Percentiles rank a stretch among this genome's conserved stretches.
Conservation (phyloP, 92 coral and sea anemone genomes). For the Phenganax stokvisi region DNA sequence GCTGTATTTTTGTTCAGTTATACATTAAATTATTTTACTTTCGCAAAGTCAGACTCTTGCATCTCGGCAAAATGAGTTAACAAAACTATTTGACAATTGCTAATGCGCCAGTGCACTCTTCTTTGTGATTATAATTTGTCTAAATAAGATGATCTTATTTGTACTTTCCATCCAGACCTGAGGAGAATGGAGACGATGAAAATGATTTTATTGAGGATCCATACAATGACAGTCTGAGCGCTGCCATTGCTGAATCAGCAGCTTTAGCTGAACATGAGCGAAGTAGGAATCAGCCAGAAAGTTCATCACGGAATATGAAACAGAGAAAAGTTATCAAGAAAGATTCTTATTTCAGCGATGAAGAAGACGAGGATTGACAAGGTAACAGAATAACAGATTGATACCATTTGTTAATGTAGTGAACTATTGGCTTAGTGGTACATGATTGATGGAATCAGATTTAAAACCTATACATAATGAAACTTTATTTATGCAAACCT, state of each 20-base stretch:
- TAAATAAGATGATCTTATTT: not conserved
- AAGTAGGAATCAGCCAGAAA: slow-evolving; percentile 35
- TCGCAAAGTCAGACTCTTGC: too few relatives aligned
- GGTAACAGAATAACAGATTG: not conserved
- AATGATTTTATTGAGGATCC: slow-evolving; percentile 85
- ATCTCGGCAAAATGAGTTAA: too few relatives aligned
- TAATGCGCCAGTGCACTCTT: too few relatives aligned
- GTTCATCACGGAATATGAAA: slow-evolving; percentile 44
- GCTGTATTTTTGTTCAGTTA: too few relatives aligned
- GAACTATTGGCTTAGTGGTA: not conserved
- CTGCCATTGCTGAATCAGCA: slow-evolving; percentile 97
- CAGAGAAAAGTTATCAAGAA: slow-evolving; percentile 66
- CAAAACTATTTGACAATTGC: too few relatives aligned
- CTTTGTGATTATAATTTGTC: too few relatives aligned
- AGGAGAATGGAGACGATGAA: slow-evolving; percentile 59
- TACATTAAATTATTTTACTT: too few relatives aligned
- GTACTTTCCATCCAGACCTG: slow-evolving; percentile 42
- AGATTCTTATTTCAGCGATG: slow-evolving; percentile 88
- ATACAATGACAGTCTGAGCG: slow-evolving; percentile 83
- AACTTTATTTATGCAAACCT: too few relatives aligned
- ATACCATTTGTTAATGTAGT: not conserved
- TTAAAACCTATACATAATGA: not conserved
- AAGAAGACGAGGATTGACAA: slow-evolving; percentile 51
- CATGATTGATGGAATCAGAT: not conserved
- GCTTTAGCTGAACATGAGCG: slow-evolving; percentile 61